A percentile compares a stretch with the other conserved stretches of the same genome.
phyloP scores from a whole-genome alignment of 2,888 invertebrate genomes.

The Ferdinandea cuprea region DNA sequence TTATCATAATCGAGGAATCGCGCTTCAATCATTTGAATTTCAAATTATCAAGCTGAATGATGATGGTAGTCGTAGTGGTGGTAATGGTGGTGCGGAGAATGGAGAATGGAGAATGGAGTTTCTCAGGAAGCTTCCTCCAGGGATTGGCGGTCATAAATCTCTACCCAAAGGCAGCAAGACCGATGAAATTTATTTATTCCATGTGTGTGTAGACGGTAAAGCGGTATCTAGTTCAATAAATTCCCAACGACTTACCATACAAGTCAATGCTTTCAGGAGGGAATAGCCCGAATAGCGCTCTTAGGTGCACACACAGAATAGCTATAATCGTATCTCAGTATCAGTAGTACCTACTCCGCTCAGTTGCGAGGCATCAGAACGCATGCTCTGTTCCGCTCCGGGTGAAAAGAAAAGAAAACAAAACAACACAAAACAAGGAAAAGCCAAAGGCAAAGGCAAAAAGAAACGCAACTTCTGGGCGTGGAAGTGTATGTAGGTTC shows the following conservation, averaged over 20 bases:
- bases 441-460: slow-evolving; percentile 29
- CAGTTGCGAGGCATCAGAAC: too few relatives aligned
- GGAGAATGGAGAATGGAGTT: slow-evolving; percentile 43
- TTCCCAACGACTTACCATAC: slow-evolving; percentile 59
- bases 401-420: slow-evolving; percentile 54
- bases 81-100: too few relatives aligned
- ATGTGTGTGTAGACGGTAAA: slow-evolving; percentile 53
- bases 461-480: slow-evolving; percentile 57
- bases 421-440: too few relatives aligned
- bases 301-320: slow-evolving; percentile 49
- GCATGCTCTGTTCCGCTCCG: slow-evolving; percentile 57
- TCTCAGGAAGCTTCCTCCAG: slow-evolving; percentile 61
- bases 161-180: slow-evolving; percentile 50
- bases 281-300: slow-evolving; percentile 36
- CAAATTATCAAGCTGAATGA: slow-evolving; percentile 63
- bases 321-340: slow-evolving; percentile 39
- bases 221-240: slow-evolving; percentile 73
- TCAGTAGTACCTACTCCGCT: too few relatives aligned
- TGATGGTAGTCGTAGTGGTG: slow-evolving; percentile 6
- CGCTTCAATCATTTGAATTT: slow-evolving; percentile 76
- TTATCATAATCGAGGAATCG: slow-evolving; percentile 76
- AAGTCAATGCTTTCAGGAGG: slow-evolving; percentile 53
- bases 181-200: slow-evolving; percentile 63
- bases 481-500: slow-evolving; percentile 73
- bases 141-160: slow-evolving; percentile 70